phyloP scores from a whole-genome alignment of 2,888 invertebrate genomes.

The Latheticus oryzae region DNA sequence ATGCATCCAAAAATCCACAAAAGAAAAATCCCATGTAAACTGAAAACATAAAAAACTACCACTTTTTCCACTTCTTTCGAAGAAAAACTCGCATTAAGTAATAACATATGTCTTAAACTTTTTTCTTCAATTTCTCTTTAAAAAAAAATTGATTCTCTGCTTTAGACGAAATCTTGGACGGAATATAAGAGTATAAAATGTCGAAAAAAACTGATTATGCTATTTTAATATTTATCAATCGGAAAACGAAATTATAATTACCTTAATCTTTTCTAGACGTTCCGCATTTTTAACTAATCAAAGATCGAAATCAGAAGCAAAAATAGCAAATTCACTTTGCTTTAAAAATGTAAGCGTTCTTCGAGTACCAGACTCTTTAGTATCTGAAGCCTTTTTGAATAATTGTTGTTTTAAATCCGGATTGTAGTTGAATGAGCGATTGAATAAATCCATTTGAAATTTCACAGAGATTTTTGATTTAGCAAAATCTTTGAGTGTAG shows the following conservation, averaged over 20 bases:
- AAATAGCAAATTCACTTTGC: not conserved
- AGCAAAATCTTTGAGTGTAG: slow-evolving; percentile 1
- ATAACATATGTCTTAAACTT: slow-evolving; percentile 3
- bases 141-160: slow-evolving; percentile 3
- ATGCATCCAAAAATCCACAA: too few relatives aligned
- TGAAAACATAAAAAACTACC: too few relatives aligned
- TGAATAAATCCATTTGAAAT: too few relatives aligned
- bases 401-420: too few relatives aligned
- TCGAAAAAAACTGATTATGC: slow-evolving; percentile 4
- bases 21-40: too few relatives aligned
- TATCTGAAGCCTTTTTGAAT: not conserved
- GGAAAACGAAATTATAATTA: too few relatives aligned
- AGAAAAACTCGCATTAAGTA: not conserved
- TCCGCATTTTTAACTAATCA: slow-evolving; percentile 1
- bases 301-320: not conserved
- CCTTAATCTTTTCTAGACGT: not conserved
- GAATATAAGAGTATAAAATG: not conserved
- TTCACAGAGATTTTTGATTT: not conserved
- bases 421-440: too few relatives aligned
- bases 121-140: slow-evolving; percentile 13
- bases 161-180: slow-evolving; percentile 9
- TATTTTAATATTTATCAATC: too few relatives aligned
- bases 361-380: not conserved
- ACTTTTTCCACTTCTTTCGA: too few relatives aligned
- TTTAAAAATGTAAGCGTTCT: not conserved